phyloP scores from a whole-genome alignment of 2,888 invertebrate genomes.

The Mimas tiliae region DNA sequence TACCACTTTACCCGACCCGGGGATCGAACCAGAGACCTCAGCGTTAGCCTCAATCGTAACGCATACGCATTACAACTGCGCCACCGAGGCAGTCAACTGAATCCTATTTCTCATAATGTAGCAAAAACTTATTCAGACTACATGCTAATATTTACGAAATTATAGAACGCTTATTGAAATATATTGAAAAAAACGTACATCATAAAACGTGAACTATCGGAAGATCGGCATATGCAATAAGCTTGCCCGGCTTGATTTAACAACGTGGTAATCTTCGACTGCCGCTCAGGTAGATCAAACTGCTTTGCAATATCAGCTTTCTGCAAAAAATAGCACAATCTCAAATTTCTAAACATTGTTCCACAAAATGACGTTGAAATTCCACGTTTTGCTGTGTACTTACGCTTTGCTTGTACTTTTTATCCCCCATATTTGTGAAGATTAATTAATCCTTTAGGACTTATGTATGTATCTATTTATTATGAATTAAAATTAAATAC shows the following conservation, averaged over 20 bases:
- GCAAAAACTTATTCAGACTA: not conserved
- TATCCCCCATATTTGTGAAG: slow-evolving; percentile 62
- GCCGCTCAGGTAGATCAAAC: slow-evolving; percentile 94
- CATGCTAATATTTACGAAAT: no score
- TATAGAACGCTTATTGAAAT: no score
- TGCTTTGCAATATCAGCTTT: slow-evolving; percentile 96
- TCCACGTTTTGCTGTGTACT: slow-evolving; percentile 40
- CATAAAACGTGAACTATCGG: slow-evolving; percentile 98
- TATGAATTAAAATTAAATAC: no score
- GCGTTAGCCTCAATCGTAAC: no score
- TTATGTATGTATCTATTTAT: no score
- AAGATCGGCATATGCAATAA: slow-evolving; percentile 97
- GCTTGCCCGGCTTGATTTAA: slow-evolving; percentile 95
- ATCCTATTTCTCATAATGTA: no score
- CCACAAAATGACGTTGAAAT: not conserved
- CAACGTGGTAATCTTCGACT: slow-evolving; percentile 94
- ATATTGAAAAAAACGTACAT: slow-evolving; percentile 86
- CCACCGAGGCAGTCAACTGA: no score
- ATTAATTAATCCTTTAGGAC: not conserved
- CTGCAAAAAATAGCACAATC: slow-evolving; percentile 64
- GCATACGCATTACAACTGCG: no score
- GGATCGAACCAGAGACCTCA: no score
- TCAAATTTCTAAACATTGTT: not conserved
- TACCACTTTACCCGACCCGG: no score
- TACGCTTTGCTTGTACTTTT: slow-evolving; percentile 75